A percentile compares a stretch with the other conserved stretches of the same genome.
These are phyloP conservation scores for Danio albolineatus DNA, from an alignment of 2,797 vertebrate species.

Conservation along the genomic window DNA sequence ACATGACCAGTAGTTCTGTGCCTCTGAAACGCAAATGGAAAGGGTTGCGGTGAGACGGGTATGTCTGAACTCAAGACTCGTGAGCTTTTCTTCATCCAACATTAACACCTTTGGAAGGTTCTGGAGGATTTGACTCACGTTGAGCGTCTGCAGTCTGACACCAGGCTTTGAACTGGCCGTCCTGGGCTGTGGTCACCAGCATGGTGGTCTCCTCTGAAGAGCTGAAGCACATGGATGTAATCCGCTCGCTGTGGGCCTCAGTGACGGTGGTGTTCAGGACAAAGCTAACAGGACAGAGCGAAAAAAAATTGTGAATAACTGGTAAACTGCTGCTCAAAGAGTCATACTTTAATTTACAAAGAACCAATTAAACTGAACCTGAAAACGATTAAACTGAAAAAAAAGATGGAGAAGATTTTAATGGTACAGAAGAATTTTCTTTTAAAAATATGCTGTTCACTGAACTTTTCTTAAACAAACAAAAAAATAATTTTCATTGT, in stretches of 20 bases:
- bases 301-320: background rate
- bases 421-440: background rate
- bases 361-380: background rate
- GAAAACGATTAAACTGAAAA: too few species aligned
- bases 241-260: constrained; percentile 84
- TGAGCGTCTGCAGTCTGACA: constrained; percentile 79
- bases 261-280: constrained; percentile 89
- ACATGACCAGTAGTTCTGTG: constrained; percentile 88
- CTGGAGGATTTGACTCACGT: constrained; percentile 72
- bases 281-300: constrained; percentile 78
- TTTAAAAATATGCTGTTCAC: background rate
- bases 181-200: constrained; percentile 87
- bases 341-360: background rate
- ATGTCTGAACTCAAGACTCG: constrained; percentile 17
- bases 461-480: background rate
- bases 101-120: constrained; percentile 4
- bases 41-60: background rate
- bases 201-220: constrained; percentile 71
- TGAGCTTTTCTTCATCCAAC: constrained; percentile 23
- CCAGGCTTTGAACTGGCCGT: constrained; percentile 94
- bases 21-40: constrained; percentile 64
- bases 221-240: constrained; percentile 89
- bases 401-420: background rate
- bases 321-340: background rate
- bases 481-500: background rate